Evolutionary conservation across 2,888 invertebrate species (phyloP).

Genomic region (Metacarcinus magister): DNA sequence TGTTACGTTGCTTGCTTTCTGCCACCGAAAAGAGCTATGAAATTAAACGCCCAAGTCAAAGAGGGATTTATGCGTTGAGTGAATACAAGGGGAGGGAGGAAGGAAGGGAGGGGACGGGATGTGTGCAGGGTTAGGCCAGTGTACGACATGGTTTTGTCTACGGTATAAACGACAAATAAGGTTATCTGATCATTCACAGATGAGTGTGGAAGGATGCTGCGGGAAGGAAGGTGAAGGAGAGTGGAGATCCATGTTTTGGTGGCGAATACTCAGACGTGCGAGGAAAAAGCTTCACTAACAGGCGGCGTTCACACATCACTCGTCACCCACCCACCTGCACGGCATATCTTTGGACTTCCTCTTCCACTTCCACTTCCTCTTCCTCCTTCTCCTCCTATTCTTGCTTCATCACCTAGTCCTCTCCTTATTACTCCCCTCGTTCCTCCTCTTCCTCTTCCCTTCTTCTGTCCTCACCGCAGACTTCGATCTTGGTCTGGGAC

Average conservation of each 20-base stretch:
- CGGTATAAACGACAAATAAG: conserved; percentile 32
- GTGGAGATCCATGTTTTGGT: conserved; percentile 22
- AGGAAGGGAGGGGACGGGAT: neutral
- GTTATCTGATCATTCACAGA: conserved; percentile 26
- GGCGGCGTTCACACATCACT: neutral
- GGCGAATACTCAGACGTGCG: neutral
- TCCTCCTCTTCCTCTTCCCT: no score
- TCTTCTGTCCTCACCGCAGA: no score
- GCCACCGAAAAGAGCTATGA: neutral
- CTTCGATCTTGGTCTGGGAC: no score
- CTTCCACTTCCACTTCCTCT: no score
- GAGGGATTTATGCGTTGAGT: neutral
- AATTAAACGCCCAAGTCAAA: neutral
- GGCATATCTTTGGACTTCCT: no score
- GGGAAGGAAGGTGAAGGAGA: neutral
- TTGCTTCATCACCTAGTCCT: no score
- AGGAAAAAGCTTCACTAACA: neutral
- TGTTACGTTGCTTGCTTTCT: neutral
- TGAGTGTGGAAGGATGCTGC: neutral
- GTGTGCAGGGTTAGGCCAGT: neutral
- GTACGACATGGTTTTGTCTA: conserved; percentile 26
- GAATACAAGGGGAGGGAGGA: neutral
- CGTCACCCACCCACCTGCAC: no score
- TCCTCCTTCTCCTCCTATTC: no score
- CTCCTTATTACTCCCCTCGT: no score